Evolutionary conservation across 2,888 invertebrate genomes (phyloP), one percentile per base, ranked within the genome.

Genomic region (Pollenia amentaria): DNA sequence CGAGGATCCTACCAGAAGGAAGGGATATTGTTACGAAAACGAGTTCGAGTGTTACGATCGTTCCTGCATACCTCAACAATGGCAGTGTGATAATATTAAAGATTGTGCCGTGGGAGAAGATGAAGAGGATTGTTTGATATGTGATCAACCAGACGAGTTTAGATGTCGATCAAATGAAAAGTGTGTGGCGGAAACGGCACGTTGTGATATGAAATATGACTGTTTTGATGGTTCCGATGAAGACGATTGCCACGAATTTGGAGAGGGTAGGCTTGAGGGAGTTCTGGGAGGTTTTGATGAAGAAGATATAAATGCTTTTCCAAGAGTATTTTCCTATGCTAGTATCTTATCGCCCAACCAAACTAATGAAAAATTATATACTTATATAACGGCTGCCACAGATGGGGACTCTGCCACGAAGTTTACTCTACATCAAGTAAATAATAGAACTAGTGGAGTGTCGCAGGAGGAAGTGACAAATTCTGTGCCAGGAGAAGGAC

Each of bases 161-260:
- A 94, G 94, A 8, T 94, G 94, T 82, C 92, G 91, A 14, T 91
- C 92, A 2, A 94, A 94, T 83, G 92, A 94, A 76, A 93, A 93
- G 84, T 96, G 96, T 90, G 93, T 96, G 7, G 94, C 95, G 0
- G 92, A 94, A 16, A 94, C 94, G 85, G 95, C 94, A 94, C 93
- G 95, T 65, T 96, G 96, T 89, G 96, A 96, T 88, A 94, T 95
- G 2, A 94, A 94, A 14, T 92, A 92, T 1, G 96, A 96, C 90
- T 96, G 96, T 87, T 92, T 94, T 6, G 94, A 94, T 85, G 95
- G 95, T 0, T 95, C 95, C 42, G 96, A 96, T 88, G 96, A 96
- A 90, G 91, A 92, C 2, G 92, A 94, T 57, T 96, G 96, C 89
- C 91, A 91, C 46, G 92, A 92, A 0, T 91, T 91, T 29, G 92